Evolutionary conservation across 2,888 invertebrate genomes (phyloP).

Genomic region (Mellilla xanthometata): DNA sequence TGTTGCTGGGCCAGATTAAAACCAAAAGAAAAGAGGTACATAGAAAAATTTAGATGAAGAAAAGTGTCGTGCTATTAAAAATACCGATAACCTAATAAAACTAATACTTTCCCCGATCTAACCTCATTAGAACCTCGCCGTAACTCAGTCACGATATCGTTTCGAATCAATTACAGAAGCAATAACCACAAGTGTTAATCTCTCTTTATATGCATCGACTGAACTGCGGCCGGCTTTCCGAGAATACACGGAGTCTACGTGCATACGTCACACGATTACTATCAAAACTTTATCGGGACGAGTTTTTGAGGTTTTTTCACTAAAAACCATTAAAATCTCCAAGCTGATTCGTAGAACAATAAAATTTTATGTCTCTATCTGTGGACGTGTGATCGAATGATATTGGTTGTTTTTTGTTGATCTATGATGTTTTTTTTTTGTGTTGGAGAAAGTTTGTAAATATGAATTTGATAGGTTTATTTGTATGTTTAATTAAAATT

Average conservation of each 20-base stretch:
- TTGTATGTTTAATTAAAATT: no score
- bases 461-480: neutral
- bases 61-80: no score
- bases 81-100: constrained; percentile 11
- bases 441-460: neutral
- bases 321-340: constrained; percentile 37
- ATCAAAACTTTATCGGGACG: constrained; percentile 44
- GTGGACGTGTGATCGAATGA: constrained; percentile 44
- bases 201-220: constrained; percentile 27
- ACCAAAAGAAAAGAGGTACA: no score
- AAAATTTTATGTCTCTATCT: constrained; percentile 63
- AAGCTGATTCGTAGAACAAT: constrained; percentile 45
- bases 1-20: no score
- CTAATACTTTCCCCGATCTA: constrained; percentile 19
- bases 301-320: constrained; percentile 38
- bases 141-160: constrained; percentile 25
- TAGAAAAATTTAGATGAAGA: no score
- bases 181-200: constrained; percentile 29
- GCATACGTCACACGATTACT: constrained; percentile 52
- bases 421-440: constrained; percentile 3
- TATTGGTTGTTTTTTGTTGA: constrained; percentile 30
- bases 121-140: constrained; percentile 20
- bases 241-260: constrained; percentile 38
- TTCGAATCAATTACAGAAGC: constrained; percentile 26
- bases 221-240: constrained; percentile 21